Evolutionary conservation across 2,888 invertebrate species (phyloP).

Genomic region (Caenorhabditis virilis): DNA sequence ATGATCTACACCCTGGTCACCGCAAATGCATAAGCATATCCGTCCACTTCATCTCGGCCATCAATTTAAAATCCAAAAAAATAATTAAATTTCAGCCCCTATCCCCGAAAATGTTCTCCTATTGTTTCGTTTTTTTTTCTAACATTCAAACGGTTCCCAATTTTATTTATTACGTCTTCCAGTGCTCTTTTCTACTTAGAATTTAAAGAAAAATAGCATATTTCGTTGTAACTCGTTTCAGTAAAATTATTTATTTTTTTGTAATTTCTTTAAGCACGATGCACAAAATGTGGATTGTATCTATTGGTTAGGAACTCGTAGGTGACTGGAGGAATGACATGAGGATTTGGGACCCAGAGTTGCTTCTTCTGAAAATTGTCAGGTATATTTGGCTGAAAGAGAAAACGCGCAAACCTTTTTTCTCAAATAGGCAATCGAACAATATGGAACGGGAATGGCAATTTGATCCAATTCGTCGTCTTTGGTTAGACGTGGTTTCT

Average conservation of each 20-base stretch:
- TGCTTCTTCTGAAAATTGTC: slow-evolving; percentile 16
- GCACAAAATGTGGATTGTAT: slow-evolving; percentile 34
- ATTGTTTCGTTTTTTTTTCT: too few species aligned
- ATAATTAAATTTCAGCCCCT: too few species aligned
- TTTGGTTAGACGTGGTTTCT: slow-evolving; percentile 30
- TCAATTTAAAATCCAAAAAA: too few species aligned
- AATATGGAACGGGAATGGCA: slow-evolving; percentile 42
- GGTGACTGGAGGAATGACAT: slow-evolving; percentile 34
- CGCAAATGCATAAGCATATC: too few species aligned
- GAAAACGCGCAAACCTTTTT: slow-evolving; percentile 6
- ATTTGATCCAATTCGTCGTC: slow-evolving; percentile 40
- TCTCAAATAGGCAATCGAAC: slow-evolving; percentile 37
- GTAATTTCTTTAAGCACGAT: slow-evolving; percentile 34
- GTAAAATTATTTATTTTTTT: too few species aligned
- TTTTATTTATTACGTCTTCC: too few species aligned
- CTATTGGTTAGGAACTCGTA: slow-evolving; percentile 32
- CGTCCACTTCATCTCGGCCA: too few species aligned
- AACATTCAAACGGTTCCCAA: too few species aligned
- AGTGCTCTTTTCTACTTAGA: too few species aligned
- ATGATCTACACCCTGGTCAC: slow-evolving; percentile 66
- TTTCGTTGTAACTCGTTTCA: too few species aligned
- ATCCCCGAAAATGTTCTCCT: too few species aligned
- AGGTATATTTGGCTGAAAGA: neutral
- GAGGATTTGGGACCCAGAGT: slow-evolving; percentile 36
- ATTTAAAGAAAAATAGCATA: too few species aligned